Conservation (phyloP, 2,888 invertebrate species). For the Polia nebulosa region DNA sequence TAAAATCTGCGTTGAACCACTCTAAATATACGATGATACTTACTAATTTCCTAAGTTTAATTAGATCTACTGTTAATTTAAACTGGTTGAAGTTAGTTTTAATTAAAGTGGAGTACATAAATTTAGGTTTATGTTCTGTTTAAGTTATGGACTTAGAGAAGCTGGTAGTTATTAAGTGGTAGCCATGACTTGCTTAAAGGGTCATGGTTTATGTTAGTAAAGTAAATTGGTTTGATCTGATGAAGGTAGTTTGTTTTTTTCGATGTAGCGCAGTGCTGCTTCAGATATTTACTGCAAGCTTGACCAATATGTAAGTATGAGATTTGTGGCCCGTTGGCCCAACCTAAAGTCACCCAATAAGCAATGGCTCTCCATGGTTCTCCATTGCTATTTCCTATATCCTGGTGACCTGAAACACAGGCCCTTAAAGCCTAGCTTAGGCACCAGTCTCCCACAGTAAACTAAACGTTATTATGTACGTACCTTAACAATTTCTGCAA, state of each 20-base stretch:
- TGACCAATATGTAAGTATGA: too few species aligned
- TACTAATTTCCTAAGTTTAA: constrained; percentile 59
- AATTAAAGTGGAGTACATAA: constrained; percentile 43
- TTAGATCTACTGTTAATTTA: constrained; percentile 52
- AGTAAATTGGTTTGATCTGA: constrained; percentile 6
- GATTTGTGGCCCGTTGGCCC: too few species aligned
- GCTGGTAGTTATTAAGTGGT: constrained; percentile 4
- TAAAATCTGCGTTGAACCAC: constrained; percentile 10
- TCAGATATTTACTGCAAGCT: too few species aligned
- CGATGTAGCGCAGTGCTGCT: too few species aligned
- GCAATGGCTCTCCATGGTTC: too few species aligned
- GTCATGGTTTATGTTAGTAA: constrained; percentile 7
- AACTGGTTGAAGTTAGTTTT: constrained; percentile 51
- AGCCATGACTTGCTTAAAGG: constrained; percentile 23
- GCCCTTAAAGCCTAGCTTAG: too few species aligned
- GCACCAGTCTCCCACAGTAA: too few species aligned
- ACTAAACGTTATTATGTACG: too few species aligned
- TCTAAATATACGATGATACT: constrained; percentile 39
- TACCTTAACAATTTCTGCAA: too few species aligned
- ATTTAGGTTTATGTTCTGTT: constrained; percentile 36
- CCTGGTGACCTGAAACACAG: too few species aligned
- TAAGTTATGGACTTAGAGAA: constrained; percentile 29
- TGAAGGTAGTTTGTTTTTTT: background rate
- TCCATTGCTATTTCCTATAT: too few species aligned
- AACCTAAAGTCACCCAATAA: too few species aligned